phyloP scores from a whole-genome alignment of 2,797 vertebrate species.

The Artibeus lituratus region DNA sequence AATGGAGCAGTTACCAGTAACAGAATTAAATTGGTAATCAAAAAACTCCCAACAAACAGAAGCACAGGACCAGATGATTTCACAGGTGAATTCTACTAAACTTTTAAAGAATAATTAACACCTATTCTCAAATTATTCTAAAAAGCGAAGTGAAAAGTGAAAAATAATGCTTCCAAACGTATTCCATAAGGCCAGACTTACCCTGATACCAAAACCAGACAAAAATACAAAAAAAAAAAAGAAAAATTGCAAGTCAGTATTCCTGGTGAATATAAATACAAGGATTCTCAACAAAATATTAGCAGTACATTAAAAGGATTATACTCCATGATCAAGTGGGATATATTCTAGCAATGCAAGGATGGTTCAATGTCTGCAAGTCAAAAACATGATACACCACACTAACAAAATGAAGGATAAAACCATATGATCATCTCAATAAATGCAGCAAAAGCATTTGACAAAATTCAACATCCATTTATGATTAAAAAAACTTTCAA shows the following conservation, averaged over 20 bases:
- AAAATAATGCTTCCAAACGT: neutral
- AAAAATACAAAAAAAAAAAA: neutral
- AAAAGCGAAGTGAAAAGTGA: neutral
- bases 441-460: too few relatives aligned
- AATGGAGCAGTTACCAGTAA: neutral
- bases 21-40: neutral
- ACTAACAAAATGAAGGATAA: neutral
- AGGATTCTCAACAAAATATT: too few relatives aligned
- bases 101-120: neutral
- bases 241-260: neutral
- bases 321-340: neutral
- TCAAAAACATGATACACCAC: neutral
- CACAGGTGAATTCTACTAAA: neutral
- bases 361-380: neutral
- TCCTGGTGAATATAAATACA: too few relatives aligned
- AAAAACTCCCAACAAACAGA: neutral
- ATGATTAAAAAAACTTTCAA: too few relatives aligned
- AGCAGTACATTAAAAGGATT: neutral
- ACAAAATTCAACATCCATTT: too few relatives aligned
- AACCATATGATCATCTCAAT: too few relatives aligned
- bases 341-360: neutral
- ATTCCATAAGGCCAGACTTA: neutral
- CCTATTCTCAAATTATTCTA: neutral
- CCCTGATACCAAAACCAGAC: neutral
- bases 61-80: neutral